These are phyloP conservation scores for Pempheris klunzingeri DNA, from an alignment of 2,797 vertebrate species.

Conservation along the genomic window DNA sequence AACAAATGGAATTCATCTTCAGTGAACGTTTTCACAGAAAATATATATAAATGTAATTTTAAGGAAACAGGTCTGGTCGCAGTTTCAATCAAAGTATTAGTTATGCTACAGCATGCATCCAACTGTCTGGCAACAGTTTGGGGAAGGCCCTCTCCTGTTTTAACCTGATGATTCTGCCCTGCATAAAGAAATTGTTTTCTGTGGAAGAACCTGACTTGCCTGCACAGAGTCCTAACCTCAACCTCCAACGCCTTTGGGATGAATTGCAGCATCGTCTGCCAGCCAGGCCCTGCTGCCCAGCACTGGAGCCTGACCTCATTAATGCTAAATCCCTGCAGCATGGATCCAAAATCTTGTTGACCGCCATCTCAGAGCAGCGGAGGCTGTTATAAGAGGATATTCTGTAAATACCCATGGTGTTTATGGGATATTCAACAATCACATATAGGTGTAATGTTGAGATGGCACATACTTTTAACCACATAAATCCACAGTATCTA, in stretches of 20 bases:
- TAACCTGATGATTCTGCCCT: not conserved
- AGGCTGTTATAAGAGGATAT: not conserved
- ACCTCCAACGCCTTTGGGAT: not conserved
- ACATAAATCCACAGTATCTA: not conserved
- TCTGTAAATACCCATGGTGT: not conserved
- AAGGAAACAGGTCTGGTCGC: not conserved
- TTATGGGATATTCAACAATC: not conserved
- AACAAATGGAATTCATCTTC: too few relatives aligned
- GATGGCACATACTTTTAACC: not conserved
- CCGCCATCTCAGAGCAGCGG: not conserved
- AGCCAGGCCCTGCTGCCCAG: not conserved
- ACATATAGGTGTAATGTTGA: not conserved
- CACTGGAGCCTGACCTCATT: not conserved
- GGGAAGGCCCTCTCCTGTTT: not conserved
- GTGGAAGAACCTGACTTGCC: not conserved
- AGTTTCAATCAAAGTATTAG: not conserved
- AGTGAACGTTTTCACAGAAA: not conserved
- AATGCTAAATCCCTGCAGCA: slow-evolving; percentile 1
- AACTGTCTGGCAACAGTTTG: not conserved
- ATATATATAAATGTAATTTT: not conserved
- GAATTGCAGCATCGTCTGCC: not conserved
- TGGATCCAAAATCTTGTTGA: not conserved
- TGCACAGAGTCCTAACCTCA: not conserved
- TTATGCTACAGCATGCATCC: not conserved
- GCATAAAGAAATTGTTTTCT: not conserved